Conservation (phyloP, 1,140 invertebrate species). For the Pseudomyrmex dendroicus region DNA sequence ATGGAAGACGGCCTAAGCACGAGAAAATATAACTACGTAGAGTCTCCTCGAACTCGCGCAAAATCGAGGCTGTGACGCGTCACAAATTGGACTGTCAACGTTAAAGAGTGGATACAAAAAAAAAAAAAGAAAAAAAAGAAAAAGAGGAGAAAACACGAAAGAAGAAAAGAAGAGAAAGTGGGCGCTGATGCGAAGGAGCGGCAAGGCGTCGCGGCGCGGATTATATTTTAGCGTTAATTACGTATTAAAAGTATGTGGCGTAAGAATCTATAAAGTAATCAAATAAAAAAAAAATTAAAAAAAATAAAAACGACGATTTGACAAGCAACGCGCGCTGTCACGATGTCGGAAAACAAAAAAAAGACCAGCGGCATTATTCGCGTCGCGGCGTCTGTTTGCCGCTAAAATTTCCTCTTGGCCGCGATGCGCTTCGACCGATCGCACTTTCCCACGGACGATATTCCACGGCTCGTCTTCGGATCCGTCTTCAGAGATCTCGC, state of each 20-base stretch:
- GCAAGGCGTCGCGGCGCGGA: slow-evolving; percentile 17
- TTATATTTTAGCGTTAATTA: slow-evolving; percentile 14
- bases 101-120: slow-evolving; percentile 1
- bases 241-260: slow-evolving; percentile 25
- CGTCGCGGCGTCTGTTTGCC: slow-evolving; percentile 24
- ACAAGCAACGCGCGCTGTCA: not conserved
- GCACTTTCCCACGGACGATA: slow-evolving; percentile 13
- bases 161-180: too few species aligned
- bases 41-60: slow-evolving; percentile 16
- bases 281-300: not conserved
- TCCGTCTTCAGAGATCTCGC: not conserved
- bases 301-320: not conserved
- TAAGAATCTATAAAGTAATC: not conserved
- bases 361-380: not conserved
- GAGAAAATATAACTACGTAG: slow-evolving; percentile 14
- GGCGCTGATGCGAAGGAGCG: slow-evolving; percentile 6
- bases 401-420: slow-evolving; percentile 20
- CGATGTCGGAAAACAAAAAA: not conserved
- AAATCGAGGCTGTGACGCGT: slow-evolving; percentile 43
- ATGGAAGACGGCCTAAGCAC: slow-evolving; percentile 62
- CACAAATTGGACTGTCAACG: slow-evolving; percentile 3
- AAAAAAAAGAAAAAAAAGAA: not conserved
- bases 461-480: not conserved
- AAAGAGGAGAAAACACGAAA: not conserved
- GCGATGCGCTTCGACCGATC: slow-evolving; percentile 47